Percentiles rank a stretch among this genome's conserved stretches.
phyloP scores from a whole-genome alignment of 2,888 invertebrate species.

The Buathra laborator region DNA sequence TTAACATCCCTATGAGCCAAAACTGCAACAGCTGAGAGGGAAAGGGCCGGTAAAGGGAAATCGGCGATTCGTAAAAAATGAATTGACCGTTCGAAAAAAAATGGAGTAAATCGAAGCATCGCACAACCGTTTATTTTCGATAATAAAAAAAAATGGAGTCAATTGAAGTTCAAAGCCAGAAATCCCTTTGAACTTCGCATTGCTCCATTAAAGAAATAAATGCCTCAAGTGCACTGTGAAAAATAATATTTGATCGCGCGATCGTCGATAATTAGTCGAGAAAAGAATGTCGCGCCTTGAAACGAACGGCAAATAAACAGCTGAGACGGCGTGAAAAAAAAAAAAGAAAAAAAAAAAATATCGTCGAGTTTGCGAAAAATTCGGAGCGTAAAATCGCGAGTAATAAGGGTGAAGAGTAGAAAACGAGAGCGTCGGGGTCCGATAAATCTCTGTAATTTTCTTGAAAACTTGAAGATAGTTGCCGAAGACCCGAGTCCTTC shows the following conservation, averaged over 20 bases:
- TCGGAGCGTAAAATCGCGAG: conserved; percentile 43
- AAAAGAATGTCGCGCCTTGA: conserved; percentile 43
- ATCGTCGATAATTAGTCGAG: conserved; percentile 40
- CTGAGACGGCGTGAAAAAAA: conserved; percentile 22
- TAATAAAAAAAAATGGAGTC: too few species aligned
- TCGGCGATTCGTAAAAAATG: too few species aligned
- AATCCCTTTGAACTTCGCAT: neutral
- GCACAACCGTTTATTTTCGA: too few species aligned
- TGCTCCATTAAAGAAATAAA: neutral
- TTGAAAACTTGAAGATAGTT: conserved; percentile 44
- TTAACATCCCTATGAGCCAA: neutral
- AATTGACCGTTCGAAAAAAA: too few species aligned
- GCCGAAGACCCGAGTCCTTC: conserved; percentile 14
- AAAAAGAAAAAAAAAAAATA: conserved; percentile 17
- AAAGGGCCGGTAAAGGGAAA: neutral
- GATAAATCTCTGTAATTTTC: conserved; percentile 81
- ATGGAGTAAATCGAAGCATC: too few species aligned
- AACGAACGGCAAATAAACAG: conserved; percentile 43
- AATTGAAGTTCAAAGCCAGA: too few species aligned
- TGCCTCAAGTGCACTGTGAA: neutral
- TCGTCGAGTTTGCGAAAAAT: conserved; percentile 21
- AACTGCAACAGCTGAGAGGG: neutral
- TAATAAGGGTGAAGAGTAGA: conserved; percentile 37
- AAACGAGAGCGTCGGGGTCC: conserved; percentile 24
- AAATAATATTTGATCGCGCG: neutral